A percentile compares a stretch with the other conserved stretches of the same genome.
Evolutionary conservation across 2,113 vertebrate species (phyloP).

Genomic region (Pangasianodon hypophthalmus): DNA sequence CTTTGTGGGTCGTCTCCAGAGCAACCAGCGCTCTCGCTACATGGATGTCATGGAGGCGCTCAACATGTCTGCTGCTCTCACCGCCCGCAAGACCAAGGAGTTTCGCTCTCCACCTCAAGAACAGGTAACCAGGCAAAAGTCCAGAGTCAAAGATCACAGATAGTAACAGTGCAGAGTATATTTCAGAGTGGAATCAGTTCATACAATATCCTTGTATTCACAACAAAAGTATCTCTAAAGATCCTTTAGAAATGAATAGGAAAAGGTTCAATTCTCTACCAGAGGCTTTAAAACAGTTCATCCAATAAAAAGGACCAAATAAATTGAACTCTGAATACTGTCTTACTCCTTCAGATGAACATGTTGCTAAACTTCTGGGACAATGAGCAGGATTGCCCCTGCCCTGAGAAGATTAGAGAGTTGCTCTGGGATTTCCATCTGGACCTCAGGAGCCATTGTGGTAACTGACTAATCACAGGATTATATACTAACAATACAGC

Average conservation of each 20-base stretch:
- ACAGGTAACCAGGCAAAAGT: conserved; percentile 72
- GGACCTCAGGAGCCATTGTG: conserved; percentile 93
- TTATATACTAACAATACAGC: neutral
- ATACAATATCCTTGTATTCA: conserved; percentile 52
- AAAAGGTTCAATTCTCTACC: neutral
- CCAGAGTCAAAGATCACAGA: neutral
- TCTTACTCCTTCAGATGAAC: conserved; percentile 81
- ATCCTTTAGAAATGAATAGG: neutral
- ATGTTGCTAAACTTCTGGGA: conserved; percentile 95
- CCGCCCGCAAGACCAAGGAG: conserved; percentile 94
- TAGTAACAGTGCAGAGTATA: neutral
- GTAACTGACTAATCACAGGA: conserved; percentile 66
- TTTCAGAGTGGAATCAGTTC: neutral
- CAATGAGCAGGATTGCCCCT: conserved; percentile 91
- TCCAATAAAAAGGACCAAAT: neutral
- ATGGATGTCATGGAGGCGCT: conserved; percentile 97
- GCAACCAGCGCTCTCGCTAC: conserved; percentile 93
- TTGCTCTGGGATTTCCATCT: conserved; percentile 91
- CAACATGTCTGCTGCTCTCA: conserved; percentile 96
- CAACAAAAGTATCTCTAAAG: neutral
- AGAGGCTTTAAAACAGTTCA: conserved; percentile 69
- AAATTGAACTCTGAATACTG: neutral
- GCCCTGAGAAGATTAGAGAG: conserved; percentile 86
- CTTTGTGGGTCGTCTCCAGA: conserved; percentile 91
- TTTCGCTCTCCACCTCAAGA: conserved; percentile 95